Percentiles rank a stretch among this genome's conserved stretches.
phyloP scores from a whole-genome alignment of 2,113 vertebrate genomes.

The Cichladusa arquata region DNA sequence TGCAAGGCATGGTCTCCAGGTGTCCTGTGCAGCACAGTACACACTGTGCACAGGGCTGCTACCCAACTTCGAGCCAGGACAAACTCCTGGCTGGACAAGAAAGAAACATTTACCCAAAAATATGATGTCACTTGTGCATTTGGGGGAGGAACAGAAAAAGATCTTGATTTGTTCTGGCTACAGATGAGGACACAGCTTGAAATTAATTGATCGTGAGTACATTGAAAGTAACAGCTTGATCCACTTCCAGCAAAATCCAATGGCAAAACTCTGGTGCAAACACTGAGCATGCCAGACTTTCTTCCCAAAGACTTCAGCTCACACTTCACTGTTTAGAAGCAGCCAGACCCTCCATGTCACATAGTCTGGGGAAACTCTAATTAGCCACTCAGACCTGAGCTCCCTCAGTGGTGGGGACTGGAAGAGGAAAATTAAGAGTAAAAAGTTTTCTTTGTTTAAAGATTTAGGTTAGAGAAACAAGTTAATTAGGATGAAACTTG shows the following conservation, averaged over 20 bases:
- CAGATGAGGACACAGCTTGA: not conserved
- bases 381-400: not conserved
- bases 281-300: not conserved
- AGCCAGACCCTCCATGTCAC: not conserved
- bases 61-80: slow-evolving; percentile 2
- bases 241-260: not conserved
- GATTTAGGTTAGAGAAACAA: not conserved
- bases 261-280: not conserved
- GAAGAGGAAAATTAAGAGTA: not conserved
- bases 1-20: slow-evolving; percentile 17
- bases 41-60: not conserved
- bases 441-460: not conserved
- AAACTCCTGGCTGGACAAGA: slow-evolving; percentile 2
- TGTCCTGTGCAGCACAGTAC: not conserved
- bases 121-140: not conserved
- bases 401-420: not conserved
- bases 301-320: not conserved
- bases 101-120: not conserved
- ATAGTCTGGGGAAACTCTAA: not conserved
- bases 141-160: not conserved
- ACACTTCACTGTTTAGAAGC: not conserved
- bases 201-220: not conserved
- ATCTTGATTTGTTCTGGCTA: slow-evolving; percentile 19
- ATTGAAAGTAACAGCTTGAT: slow-evolving; percentile 29
- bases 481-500: not conserved